These are phyloP conservation scores for Diplogasteroides magnus DNA, from an alignment of 1,140 invertebrate genomes.

Conservation along the genomic window DNA sequence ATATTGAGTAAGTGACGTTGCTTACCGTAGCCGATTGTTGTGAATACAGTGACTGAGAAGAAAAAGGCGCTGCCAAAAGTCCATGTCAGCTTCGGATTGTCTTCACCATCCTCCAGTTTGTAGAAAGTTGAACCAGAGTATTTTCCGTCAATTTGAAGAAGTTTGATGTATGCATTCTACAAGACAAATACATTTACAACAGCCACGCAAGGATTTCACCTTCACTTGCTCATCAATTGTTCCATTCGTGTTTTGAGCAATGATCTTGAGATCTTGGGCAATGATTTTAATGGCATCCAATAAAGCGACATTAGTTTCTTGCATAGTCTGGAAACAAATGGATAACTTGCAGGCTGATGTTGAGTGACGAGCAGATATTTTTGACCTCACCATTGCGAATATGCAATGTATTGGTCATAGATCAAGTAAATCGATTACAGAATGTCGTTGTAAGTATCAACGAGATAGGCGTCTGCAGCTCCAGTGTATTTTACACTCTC, in stretches of 20 bases:
- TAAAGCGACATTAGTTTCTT: background rate
- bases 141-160: constrained; percentile 11
- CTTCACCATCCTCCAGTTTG: background rate
- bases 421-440: background rate
- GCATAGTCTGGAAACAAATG: background rate
- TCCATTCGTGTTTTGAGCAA: background rate
- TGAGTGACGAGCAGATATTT: too few relatives aligned
- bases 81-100: constrained; percentile 15
- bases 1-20: background rate
- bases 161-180: constrained; percentile 18
- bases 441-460: too few relatives aligned
- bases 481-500: background rate
- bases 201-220: background rate
- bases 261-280: background rate
- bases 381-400: too few relatives aligned
- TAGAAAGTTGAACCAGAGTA: constrained; percentile 21
- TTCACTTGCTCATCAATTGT: background rate
- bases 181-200: background rate
- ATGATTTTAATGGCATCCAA: background rate
- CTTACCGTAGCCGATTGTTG: constrained; percentile 15
- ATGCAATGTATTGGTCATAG: background rate
- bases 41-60: constrained; percentile 20
- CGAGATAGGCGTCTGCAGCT: too few relatives aligned
- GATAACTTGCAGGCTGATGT: too few relatives aligned
- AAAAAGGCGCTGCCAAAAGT: constrained; percentile 16